Base-by-base conservation (phyloP, 2,888 invertebrate species). In the Theretra japonica region DNA sequence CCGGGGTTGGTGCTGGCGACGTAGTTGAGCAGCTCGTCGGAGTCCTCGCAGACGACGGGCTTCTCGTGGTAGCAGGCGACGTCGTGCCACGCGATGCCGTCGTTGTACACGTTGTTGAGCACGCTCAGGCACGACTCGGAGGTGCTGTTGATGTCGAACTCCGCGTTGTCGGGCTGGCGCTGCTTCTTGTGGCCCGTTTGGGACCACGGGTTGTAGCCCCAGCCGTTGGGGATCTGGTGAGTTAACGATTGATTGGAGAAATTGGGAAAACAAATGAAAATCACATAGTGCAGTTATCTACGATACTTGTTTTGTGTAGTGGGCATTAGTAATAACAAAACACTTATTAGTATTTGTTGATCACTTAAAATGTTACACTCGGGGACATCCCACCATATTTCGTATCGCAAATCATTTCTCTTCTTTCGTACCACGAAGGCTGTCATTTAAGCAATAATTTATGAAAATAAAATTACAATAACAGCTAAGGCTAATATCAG, bases 11-110 rank as follows among this genome's bases (percentile, higher is more conserved):
- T 98, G 89, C 96, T 96, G 73, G 97, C 97, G 76, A 98, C 96
- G 90, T 98, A 98, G 89, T 96, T 97, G 83, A 98, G 95, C 75
- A 98, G 96, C 87, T 98, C 98, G 70, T 98, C 98, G 75, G 97
- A 97, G 91, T 98, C 98, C 88, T 98, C 98, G 90, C 98, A 98
- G 80, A 98, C 96, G 88, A 98, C 96, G 2, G 98, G 98, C 88
- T 98, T 98, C 92, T 98, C 97, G 92, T 98, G 98, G 91, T 98
- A 98, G 91, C 98, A 98, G 77, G 98, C 98, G 71, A 98, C 98
- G 90, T 98, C 98, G 92, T 98, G 98, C 98, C 98, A 98, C 78
- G 97, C 97, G 88, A 98, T 97, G 77, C 98, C 98, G 86, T 98
- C 98, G 85, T 97, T 97, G 95, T 98, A 98, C 8, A 98, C 98